Conservation (phyloP, 2,113 vertebrate genomes). For the Panthera uncia region DNA sequence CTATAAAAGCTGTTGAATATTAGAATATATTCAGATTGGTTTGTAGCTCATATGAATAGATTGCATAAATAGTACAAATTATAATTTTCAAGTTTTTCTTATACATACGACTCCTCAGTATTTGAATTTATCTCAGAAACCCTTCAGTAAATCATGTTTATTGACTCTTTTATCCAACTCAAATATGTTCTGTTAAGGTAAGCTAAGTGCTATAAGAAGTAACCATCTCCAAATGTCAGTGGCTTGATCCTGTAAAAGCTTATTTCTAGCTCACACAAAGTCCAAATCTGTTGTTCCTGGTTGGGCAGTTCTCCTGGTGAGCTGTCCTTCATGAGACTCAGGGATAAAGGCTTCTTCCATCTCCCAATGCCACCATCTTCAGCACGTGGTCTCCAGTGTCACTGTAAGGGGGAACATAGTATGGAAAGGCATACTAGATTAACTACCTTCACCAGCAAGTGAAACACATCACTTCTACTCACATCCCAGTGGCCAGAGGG, state of each 20-base stretch:
- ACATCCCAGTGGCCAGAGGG: not conserved
- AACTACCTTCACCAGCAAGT: not conserved
- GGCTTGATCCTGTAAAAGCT: not conserved
- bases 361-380: not conserved
- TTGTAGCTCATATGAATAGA: not conserved
- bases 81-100: constrained; percentile 17
- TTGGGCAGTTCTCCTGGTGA: not conserved
- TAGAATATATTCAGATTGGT: constrained; percentile 25
- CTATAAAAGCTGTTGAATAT: constrained; percentile 13
- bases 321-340: not conserved
- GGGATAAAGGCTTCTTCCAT: not conserved
- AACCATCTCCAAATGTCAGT: not conserved
- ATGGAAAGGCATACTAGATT: not conserved
- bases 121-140: constrained; percentile 41
- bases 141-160: not conserved
- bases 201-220: not conserved
- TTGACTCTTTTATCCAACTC: not conserved
- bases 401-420: not conserved
- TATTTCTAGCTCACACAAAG: not conserved
- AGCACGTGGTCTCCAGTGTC: not conserved
- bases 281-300: not conserved
- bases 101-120: not conserved
- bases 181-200: not conserved
- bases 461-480: not conserved
- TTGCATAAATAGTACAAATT: not conserved